Percentiles rank a stretch among this genome's conserved stretches.
Conservation (phyloP, 2,888 invertebrate species). For the Xestia sexstrigata region DNA sequence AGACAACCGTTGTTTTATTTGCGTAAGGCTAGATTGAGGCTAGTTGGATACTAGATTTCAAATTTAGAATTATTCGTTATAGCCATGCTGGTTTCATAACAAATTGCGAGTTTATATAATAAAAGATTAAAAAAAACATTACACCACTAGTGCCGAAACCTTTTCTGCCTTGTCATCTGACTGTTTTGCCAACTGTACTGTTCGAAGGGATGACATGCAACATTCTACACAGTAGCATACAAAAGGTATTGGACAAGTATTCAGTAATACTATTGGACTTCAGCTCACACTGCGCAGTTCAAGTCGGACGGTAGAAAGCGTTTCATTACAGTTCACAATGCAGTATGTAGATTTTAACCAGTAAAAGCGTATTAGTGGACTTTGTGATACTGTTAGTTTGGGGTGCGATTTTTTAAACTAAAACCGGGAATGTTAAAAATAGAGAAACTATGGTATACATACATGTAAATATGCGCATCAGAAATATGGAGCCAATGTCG, state of each 20-base stretch:
- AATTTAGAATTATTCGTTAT: no score
- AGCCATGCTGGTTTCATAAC: not conserved
- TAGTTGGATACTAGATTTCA: no score
- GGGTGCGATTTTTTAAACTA: not conserved
- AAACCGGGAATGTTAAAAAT: no score
- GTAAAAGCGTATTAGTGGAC: not conserved
- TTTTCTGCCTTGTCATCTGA: not conserved
- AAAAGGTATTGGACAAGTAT: conserved; percentile 47
- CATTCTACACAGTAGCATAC: conserved; percentile 28
- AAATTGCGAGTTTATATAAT: not conserved
- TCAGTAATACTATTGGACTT: conserved; percentile 35
- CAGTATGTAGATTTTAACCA: conserved; percentile 16
- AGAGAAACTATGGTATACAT: no score
- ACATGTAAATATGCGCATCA: not conserved
- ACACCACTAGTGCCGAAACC: not conserved
- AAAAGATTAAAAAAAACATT: not conserved
- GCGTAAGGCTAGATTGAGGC: not conserved
- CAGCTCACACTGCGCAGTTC: conserved; percentile 5
- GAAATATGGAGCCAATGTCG: not conserved
- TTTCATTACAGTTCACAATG: conserved; percentile 12
- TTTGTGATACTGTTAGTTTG: not conserved
- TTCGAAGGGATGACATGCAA: conserved; percentile 21
- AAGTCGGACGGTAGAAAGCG: not conserved
- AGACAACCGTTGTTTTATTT: not conserved
- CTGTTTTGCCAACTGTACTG: not conserved